Evolutionary conservation across 2,888 invertebrate genomes (phyloP).

Genomic region (Latrodectus hesperus): DNA sequence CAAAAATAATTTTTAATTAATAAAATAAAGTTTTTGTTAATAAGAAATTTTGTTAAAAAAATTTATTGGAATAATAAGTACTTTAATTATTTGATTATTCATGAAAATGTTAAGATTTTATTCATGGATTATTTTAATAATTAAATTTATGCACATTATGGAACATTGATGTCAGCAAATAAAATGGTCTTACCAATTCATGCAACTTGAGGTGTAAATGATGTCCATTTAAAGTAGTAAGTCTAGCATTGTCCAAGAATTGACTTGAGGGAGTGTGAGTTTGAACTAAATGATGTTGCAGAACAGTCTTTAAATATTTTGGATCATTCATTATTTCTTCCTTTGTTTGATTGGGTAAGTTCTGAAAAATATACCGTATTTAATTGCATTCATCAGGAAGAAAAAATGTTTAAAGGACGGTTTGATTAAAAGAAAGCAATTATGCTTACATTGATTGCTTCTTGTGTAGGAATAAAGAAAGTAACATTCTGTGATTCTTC

Average conservation of each 20-base stretch:
- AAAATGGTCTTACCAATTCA: slow-evolving; percentile 38
- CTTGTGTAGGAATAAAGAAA: slow-evolving; percentile 77
- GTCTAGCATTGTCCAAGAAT: slow-evolving; percentile 73
- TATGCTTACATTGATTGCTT: slow-evolving; percentile 74
- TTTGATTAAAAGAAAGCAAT: not conserved
- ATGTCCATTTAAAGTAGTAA: slow-evolving; percentile 38
- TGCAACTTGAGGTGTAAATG: slow-evolving; percentile 44
- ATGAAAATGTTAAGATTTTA: too few species aligned
- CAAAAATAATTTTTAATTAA: too few species aligned
- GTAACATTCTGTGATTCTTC: slow-evolving; percentile 76
- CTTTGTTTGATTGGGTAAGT: slow-evolving; percentile 49
- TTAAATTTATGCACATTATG: not conserved
- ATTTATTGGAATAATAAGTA: too few species aligned
- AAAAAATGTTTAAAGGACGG: not conserved
- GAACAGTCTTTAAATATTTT: slow-evolving; percentile 22
- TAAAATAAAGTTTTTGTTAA: too few species aligned
- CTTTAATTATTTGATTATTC: too few species aligned
- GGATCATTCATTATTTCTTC: slow-evolving; percentile 28
- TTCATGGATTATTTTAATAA: not conserved
- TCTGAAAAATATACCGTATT: slow-evolving; percentile 4
- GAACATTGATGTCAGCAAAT: not conserved
- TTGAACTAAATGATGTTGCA: slow-evolving; percentile 43
- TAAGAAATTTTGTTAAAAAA: too few species aligned
- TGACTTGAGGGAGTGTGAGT: slow-evolving; percentile 17
- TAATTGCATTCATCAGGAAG: not conserved